Base-by-base conservation (phyloP, 2,888 invertebrate genomes). In the Metellina segmentata region DNA sequence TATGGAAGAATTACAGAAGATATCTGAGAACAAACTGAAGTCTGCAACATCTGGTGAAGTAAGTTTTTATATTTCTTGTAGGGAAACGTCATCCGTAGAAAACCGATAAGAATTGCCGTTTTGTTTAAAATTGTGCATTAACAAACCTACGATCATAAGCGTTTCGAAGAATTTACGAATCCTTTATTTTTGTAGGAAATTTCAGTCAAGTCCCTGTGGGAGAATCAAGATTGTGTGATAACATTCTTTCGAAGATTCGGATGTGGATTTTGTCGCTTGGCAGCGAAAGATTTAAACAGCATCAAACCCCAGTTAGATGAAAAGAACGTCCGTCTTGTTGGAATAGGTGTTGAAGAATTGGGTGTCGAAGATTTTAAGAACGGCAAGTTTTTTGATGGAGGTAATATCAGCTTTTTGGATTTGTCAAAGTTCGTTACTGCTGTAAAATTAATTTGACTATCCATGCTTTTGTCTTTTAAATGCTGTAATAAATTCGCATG, bases 161-260 rank as follows among this genome's bases (percentile, higher is more conserved):
- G 11, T 69, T 69, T 69, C 13, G 69, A 13, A 69, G 16, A 69
- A 16, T 69, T 69, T 69, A 16, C 16, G 69, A 69, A 13, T 11
- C 11, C 11, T 79, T 87, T n/a, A n/a, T 52, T 78, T 19, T 34
- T 34, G 34, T 70, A 93, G 93, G 49, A 94, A 9, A 95, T 96
- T 2, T 95, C 96, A 51, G 93, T 97, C 94, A 96, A 96, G 93
- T 95, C 95, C 51, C 95, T 97, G 51, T 97, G 96, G 96, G 95
- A 96, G 93, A 95, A 96, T 19, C 95, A 96, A 93, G 95, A 96
- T 93, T 96, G 96, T 16, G 96, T 96, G 0, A 95, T 97, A 61
- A 95, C 96, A 19, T 97, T 97, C 95, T 96, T 97, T 94, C 96
- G 97, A 0, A 95, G 97, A 20, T 97, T 97, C 96, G 97, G 97